These are phyloP conservation scores for Zaprionus obscuricornis DNA, from an alignment of 2,888 invertebrate genomes.

Conservation along the genomic window DNA sequence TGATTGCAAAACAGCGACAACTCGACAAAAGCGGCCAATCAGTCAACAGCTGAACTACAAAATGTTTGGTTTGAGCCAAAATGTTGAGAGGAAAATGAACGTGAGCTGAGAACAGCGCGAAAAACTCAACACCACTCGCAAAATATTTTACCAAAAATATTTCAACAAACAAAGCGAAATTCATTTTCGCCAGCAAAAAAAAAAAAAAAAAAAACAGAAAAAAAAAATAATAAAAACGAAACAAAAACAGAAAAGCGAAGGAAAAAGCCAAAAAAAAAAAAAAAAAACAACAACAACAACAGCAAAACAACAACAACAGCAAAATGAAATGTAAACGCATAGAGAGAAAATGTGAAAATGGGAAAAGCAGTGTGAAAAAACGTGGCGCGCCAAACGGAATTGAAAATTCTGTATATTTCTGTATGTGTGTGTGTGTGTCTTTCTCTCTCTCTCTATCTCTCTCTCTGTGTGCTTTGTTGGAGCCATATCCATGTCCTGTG, in stretches of 20 bases:
- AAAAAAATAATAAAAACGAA: conserved; percentile 6
- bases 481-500: conserved; percentile 71
- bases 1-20: conserved; percentile 43
- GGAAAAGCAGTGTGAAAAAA: conserved; percentile 32
- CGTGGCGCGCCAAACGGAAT: conserved; percentile 77
- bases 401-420: conserved; percentile 65
- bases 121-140: no score
- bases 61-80: no score
- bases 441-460: conserved; percentile 8
- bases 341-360: conserved; percentile 14
- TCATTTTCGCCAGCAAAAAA: conserved; percentile 55
- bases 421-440: conserved; percentile 29
- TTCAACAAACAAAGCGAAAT: conserved; percentile 74
- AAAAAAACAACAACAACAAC: no score
- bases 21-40: conserved; percentile 57
- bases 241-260: no score
- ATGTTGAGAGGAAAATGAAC: no score
- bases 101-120: no score
- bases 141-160: conserved; percentile 70
- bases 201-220: conserved; percentile 9
- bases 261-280: conserved; percentile 18
- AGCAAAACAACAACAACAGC: no score
- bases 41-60: conserved; percentile 45
- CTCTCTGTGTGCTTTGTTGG: conserved; percentile 33
- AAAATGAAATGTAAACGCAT: conserved; percentile 25